Evolutionary conservation across 2,888 invertebrate species (phyloP).

Genomic region (Chloroclysta siterata): DNA sequence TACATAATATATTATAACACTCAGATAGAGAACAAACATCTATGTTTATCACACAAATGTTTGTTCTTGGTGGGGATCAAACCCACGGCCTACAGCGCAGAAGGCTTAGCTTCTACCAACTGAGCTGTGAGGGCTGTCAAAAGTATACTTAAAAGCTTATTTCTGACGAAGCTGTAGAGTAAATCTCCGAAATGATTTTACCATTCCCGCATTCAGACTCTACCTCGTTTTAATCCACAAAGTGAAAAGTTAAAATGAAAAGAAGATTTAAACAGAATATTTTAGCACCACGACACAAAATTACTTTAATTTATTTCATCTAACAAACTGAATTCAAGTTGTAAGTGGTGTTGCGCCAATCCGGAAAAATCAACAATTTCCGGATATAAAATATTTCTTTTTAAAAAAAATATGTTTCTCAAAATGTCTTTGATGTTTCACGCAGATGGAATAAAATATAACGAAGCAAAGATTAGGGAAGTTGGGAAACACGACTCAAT

Average conservation of each 20-base stretch:
- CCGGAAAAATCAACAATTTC: slow-evolving; percentile 50
- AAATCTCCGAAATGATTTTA: slow-evolving; percentile 21
- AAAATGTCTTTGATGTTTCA: slow-evolving; percentile 48
- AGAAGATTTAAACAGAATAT: slow-evolving; percentile 34
- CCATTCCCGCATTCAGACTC: slow-evolving; percentile 21
- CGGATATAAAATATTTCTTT: slow-evolving; percentile 32
- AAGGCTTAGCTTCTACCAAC: background rate
- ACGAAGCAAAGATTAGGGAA: slow-evolving; percentile 58
- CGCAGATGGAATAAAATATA: slow-evolving; percentile 63
- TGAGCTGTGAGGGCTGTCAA: too few relatives aligned
- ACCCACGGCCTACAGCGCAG: background rate
- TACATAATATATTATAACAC: too few relatives aligned
- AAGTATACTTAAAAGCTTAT: slow-evolving; percentile 17
- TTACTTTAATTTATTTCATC: slow-evolving; percentile 32
- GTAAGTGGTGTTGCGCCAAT: slow-evolving; percentile 36
- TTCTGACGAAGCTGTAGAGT: slow-evolving; percentile 9
- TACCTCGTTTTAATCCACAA: slow-evolving; percentile 27
- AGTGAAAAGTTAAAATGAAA: slow-evolving; percentile 32
- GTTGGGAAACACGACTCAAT: slow-evolving; percentile 50
- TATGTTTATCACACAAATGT: too few relatives aligned
- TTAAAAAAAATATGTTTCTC: slow-evolving; percentile 41
- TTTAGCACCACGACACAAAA: slow-evolving; percentile 28
- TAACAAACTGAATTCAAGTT: slow-evolving; percentile 32
- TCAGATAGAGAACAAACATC: too few relatives aligned
- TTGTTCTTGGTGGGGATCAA: too few relatives aligned